phyloP scores from a whole-genome alignment of 2,113 vertebrate genomes.

The Lampris incognitus region DNA sequence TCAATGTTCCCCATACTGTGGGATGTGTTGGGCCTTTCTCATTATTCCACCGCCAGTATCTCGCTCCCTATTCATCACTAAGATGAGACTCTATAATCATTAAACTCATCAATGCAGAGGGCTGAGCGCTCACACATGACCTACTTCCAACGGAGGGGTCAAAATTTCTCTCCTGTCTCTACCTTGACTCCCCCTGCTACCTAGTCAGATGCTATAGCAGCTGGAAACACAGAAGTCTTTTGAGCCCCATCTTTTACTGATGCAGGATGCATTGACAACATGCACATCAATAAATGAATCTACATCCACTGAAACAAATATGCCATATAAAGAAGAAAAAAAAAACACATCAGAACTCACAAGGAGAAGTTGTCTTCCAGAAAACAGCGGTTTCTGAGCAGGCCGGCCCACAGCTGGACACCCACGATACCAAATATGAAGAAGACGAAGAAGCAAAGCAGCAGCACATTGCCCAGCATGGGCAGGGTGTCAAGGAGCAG shows the following conservation, averaged over 20 bases:
- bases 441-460: slow-evolving; percentile 92
- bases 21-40: slow-evolving; percentile 40
- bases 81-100: slow-evolving; percentile 38
- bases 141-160: slow-evolving; percentile 27
- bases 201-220: not conserved
- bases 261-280: no score
- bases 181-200: slow-evolving; percentile 4
- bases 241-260: no score
- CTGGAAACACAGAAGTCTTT: no score
- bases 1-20: slow-evolving; percentile 45
- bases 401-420: slow-evolving; percentile 88
- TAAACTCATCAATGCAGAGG: slow-evolving; percentile 15
- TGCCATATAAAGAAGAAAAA: not conserved
- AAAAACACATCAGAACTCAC: slow-evolving; percentile 83
- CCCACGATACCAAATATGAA: slow-evolving; percentile 93
- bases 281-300: not conserved
- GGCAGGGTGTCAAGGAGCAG: slow-evolving; percentile 91
- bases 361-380: slow-evolving; percentile 93
- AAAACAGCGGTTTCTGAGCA: slow-evolving; percentile 92
- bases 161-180: slow-evolving; percentile 19
- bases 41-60: slow-evolving; percentile 50
- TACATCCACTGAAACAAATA: not conserved
- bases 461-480: slow-evolving; percentile 91
- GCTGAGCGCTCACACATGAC: slow-evolving; percentile 12
- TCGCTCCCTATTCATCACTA: slow-evolving; percentile 55